A percentile compares a stretch with the other conserved stretches of the same genome.
These are phyloP conservation scores for Coelopa pilipes DNA, from an alignment of 2,888 invertebrate species.

Conservation along the genomic window DNA sequence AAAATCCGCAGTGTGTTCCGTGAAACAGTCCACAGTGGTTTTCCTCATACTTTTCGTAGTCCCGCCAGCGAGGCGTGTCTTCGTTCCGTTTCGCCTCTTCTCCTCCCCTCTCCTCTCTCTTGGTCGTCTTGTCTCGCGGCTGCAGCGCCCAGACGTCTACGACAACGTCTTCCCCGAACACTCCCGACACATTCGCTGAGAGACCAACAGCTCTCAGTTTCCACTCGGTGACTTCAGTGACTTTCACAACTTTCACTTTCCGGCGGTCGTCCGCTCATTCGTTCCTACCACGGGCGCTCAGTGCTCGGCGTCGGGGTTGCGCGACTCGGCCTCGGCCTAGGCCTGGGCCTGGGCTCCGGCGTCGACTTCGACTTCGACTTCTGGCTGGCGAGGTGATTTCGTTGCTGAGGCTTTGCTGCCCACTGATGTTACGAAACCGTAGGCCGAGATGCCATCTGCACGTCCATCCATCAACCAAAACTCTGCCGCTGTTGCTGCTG, in stretches of 20 bases:
- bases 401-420: conserved; percentile 49
- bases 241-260: conserved; percentile 38
- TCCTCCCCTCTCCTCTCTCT: no score
- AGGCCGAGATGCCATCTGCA: conserved; percentile 11
- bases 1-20: no score
- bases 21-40: no score
- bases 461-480: conserved; percentile 6
- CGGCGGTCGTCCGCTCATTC: conserved; percentile 17
- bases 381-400: not conserved
- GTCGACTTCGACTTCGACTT: no score
- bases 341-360: no score
- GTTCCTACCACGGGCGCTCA: conserved; percentile 37
- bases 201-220: conserved; percentile 6
- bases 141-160: not conserved
- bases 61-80: no score
- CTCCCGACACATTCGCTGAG: no score
- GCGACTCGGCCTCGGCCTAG: conserved; percentile 39
- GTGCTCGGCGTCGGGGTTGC: conserved; percentile 39
- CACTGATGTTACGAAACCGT: conserved; percentile 38
- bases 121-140: not conserved
- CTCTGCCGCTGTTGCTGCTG: no score
- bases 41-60: no score
- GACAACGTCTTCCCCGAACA: not conserved
- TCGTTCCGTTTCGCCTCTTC: no score
- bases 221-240: conserved; percentile 31